Evolutionary conservation across 92 coral and sea anemone genomes (phyloP), one percentile per base, ranked within the genome.

Genomic region (Muricea muricata): DNA sequence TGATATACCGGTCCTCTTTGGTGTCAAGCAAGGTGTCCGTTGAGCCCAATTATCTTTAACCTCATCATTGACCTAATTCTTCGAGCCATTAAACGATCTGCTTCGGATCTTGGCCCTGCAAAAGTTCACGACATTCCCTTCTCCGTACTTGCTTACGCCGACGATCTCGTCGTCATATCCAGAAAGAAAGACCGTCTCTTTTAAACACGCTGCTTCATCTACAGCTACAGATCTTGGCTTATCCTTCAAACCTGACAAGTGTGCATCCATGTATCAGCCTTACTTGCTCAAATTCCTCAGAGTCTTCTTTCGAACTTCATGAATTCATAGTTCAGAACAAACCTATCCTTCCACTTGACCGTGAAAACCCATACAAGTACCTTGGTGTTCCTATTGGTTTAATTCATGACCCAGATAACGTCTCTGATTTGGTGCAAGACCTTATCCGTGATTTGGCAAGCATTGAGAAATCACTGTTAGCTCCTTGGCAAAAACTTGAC

Each of bases 401-500:
- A 39, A 63, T 79, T 57, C 54, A 79, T 20, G 46, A 63, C 31
- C 21, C 32, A 18, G 47, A 63, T 32, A 45, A 57, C 73, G 21
- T 79, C 28, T 71, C 52, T 9, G 52, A 35, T 28, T 9, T 79
- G 35, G 52, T 57, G 23, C 50, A 41, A n/a, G 46, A 29, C 21
- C 72, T 78, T 23, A 54, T 33, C 21, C 45, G 30, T 20, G 73
- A 79, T 46, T 71, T 79, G 50, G 54, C 18, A n/a, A 45, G 46
- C 40, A 79, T 58, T 42, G 72, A 56, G 33, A 34, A 40, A 35
- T 79, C 84, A 32, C 73, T 58, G 39, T 71, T 79, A 70, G 84
- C 84, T 26, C 84, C 84, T 8, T 78, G 83, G 83, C 83, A 78
- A 41, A 78, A 78, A 55, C 72, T 78, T 25, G 83, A 79, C 67